phyloP scores from a whole-genome alignment of 2,797 vertebrate genomes.

The Esox lucius region DNA sequence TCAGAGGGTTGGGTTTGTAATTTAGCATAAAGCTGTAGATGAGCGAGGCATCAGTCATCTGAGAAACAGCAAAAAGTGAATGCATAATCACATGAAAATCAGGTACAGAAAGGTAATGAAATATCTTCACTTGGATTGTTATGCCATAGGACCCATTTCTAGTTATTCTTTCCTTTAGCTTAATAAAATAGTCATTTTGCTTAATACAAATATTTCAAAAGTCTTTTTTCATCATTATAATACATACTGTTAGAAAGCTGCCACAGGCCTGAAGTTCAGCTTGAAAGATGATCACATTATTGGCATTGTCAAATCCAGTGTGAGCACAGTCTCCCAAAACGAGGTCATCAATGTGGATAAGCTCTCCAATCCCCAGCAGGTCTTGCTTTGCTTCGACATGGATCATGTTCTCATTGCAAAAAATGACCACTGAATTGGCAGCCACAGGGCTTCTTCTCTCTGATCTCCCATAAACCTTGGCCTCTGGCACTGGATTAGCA shows the following conservation, averaged over 20 bases:
- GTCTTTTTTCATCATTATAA: neutral
- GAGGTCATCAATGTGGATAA: conserved; percentile 50
- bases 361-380: conserved; percentile 62
- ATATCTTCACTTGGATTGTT: neutral
- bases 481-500: conserved; percentile 14
- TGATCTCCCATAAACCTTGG: neutral
- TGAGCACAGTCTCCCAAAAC: conserved; percentile 56
- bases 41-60: conserved; percentile 55
- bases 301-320: conserved; percentile 37
- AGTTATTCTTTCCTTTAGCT: neutral
- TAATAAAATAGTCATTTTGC: neutral
- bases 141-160: neutral
- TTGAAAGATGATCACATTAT: conserved; percentile 59
- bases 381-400: conserved; percentile 65
- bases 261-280: conserved; percentile 57
- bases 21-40: conserved; percentile 62
- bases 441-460: conserved; percentile 40
- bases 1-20: conserved; percentile 50
- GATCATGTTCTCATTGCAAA: conserved; percentile 55
- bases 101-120: neutral
- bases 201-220: neutral
- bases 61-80: conserved; percentile 10
- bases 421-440: conserved; percentile 49
- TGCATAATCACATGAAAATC: neutral
- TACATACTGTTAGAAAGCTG: conserved; percentile 52